phyloP scores from a whole-genome alignment of 2,888 invertebrate genomes.

The Heliconius hortense region DNA sequence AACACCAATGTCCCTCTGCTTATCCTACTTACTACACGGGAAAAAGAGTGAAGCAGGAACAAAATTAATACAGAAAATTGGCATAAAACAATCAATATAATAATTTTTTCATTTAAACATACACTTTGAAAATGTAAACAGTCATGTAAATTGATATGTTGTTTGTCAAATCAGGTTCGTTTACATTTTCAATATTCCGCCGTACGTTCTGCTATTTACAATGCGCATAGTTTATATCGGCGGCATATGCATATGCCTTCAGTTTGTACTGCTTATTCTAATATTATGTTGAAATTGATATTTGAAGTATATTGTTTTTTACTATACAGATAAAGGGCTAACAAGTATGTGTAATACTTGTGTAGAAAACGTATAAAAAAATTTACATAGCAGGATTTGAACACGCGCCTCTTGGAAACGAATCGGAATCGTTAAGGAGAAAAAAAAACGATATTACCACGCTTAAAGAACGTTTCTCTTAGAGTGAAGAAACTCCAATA shows the following conservation, averaged over 20 bases:
- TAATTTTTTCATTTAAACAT: neutral
- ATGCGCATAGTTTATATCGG: slow-evolving; percentile 15
- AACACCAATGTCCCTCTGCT: too few relatives aligned
- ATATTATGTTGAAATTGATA: neutral
- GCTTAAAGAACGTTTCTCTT: too few relatives aligned
- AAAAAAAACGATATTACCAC: too few relatives aligned
- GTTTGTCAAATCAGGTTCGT: neutral
- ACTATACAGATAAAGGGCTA: too few relatives aligned
- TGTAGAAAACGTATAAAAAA: too few relatives aligned
- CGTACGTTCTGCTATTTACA: slow-evolving; percentile 7
- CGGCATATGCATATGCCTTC: neutral
- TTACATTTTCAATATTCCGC: slow-evolving; percentile 9
- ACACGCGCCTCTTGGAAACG: too few relatives aligned
- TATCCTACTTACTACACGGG: too few relatives aligned
- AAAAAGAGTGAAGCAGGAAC: fast-evolving
- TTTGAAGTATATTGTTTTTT: neutral
- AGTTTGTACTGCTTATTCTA: slow-evolving; percentile 1
- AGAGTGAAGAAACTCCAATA: too few relatives aligned
- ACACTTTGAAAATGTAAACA: neutral
- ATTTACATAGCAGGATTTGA: too few relatives aligned
- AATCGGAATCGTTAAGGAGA: too few relatives aligned
- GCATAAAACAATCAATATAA: neutral
- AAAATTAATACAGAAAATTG: neutral
- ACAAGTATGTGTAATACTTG: too few relatives aligned
- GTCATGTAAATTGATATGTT: neutral